Base-by-base conservation (phyloP, 23 tunicate species). In the Clavelina lepadiformis region DNA sequence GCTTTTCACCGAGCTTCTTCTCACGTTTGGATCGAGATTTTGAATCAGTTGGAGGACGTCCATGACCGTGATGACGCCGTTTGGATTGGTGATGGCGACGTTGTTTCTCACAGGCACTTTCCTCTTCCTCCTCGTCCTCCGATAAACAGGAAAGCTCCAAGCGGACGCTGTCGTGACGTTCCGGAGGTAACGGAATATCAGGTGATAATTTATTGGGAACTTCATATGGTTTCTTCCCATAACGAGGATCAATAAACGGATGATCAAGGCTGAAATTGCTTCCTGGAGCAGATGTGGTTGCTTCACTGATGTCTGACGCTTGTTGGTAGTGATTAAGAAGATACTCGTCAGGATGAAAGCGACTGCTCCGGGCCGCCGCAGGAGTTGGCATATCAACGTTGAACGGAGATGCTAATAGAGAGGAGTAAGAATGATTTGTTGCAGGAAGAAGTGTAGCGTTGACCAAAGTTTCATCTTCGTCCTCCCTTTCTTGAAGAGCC, bases 321-420 rank as follows among this genome's bases (percentile, higher is more conserved):
- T 65, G 73, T 23, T 41, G 25, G 20, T 31, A 26, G 31, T 72
- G 78, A 59, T 72, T 46, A 41, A 72, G 21, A 19, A 78, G 69
- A 32, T 78, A 57, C 61, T 78, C 75, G 36, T 68, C 84, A 32
- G 84, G 84, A 46, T 78, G 84, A 49, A 68, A 78, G 15, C 41
- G 58, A 28, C 20, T 55, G 51, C 69, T 78, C 32, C 84, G 49
- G 3, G 63, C 65, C 22, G 31, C 69, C 23, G 75, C 46, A 18
- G 84, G 84, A 26, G 84, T 78, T 21, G 84, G 84, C 30, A 78
- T 21, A 1, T 67, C 66, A 20, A 68, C 61, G 3, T 78, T 51
- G 51, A 25, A 78, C 3, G 84, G 68, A 32, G 62, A 3, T 21
- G 46, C 46, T 4, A 78, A 51, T 28, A 78, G 52, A 21, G 84